A percentile compares a stretch with the other conserved stretches of the same genome.
phyloP scores from a whole-genome alignment of 1,140 invertebrate species.

The Chironomus tepperi region DNA sequence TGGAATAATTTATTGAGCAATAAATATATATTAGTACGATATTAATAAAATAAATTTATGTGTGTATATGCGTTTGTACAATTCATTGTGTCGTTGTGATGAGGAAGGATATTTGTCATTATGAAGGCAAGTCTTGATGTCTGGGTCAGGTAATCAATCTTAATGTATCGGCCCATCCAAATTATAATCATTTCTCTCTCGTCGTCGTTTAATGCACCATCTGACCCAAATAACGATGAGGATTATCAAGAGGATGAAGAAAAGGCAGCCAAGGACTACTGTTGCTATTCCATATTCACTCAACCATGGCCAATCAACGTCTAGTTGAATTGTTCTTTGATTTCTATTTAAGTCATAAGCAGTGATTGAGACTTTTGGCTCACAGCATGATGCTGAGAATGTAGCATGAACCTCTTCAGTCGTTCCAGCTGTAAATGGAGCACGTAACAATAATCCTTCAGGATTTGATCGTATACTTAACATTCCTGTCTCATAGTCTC shows the following conservation, averaged over 20 bases:
- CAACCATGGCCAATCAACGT: conserved; percentile 42
- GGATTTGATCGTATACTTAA: conserved; percentile 48
- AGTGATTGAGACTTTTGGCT: conserved; percentile 46
- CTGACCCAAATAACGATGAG: conserved; percentile 36
- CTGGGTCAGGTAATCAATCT: conserved; percentile 9
- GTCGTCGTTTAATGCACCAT: conserved; percentile 44
- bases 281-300: conserved; percentile 45
- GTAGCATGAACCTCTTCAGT: conserved; percentile 46
- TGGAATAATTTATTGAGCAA: conserved; percentile 8
- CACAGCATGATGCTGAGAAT: conserved; percentile 53
- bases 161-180: conserved; percentile 1
- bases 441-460: conserved; percentile 38
- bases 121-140: background rate
- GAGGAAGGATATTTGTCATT: background rate
- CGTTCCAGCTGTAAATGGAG: conserved; percentile 49
- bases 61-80: background rate
- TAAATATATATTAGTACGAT: conserved; percentile 15
- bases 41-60: background rate
- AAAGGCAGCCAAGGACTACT: conserved; percentile 43
- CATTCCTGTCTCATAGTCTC: conserved; percentile 50
- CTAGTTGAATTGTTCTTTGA: conserved; percentile 44
- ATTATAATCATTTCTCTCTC: conserved; percentile 33
- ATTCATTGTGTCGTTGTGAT: background rate
- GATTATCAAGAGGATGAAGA: conserved; percentile 44
- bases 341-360: conserved; percentile 51